Percentiles rank a stretch among this genome's conserved stretches.
Conservation (phyloP, 2,797 vertebrate species). For the Parauchenoglanis punctatus region DNA sequence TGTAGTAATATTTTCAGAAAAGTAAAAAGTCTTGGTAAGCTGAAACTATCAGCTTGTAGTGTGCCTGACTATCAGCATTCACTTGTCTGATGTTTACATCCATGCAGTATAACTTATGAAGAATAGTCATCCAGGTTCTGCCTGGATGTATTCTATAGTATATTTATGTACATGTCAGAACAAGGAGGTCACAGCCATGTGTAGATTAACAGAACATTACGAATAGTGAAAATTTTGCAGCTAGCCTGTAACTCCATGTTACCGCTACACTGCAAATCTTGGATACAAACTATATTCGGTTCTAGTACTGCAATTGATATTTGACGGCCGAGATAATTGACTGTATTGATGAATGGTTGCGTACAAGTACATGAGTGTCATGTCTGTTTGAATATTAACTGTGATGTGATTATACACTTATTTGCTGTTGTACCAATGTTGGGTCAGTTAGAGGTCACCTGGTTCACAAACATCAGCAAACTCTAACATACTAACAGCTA, state of each 20-base stretch:
- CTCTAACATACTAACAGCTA: not conserved
- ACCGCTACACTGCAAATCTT: not conserved
- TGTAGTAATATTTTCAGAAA: too few relatives aligned
- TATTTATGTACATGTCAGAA: not conserved
- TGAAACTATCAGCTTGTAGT: not conserved
- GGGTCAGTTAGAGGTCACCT: not conserved
- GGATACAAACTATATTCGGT: not conserved
- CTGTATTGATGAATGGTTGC: not conserved
- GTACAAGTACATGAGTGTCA: not conserved
- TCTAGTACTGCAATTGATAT: not conserved
- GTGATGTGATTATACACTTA: not conserved
- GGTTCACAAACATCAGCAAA: not conserved
- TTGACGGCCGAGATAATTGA: not conserved
- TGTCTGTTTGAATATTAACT: not conserved
- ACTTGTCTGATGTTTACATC: not conserved
- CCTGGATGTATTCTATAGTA: too few relatives aligned
- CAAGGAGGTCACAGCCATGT: not conserved
- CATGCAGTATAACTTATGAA: too few relatives aligned
- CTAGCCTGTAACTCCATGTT: not conserved
- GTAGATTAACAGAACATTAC: not conserved
- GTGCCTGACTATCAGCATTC: not conserved
- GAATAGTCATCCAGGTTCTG: not conserved
- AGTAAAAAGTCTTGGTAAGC: too few relatives aligned
- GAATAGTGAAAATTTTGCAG: too few relatives aligned
- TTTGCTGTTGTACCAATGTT: not conserved